Percentiles rank a stretch among this genome's conserved stretches.
Evolutionary conservation across 2,888 invertebrate genomes (phyloP).

Genomic region (Netelia melanura): DNA sequence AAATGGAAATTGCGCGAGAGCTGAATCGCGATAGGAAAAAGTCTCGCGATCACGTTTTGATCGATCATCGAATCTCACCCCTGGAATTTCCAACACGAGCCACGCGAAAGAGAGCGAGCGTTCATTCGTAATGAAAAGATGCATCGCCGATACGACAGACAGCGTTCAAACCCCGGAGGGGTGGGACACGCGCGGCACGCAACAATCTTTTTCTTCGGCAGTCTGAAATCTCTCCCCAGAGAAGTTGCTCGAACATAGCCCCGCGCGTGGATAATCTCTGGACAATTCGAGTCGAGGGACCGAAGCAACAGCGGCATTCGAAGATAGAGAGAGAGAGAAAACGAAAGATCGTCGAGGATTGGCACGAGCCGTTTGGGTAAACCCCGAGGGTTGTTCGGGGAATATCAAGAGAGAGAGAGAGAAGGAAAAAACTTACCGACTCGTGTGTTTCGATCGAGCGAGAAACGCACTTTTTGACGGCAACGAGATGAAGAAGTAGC

Average conservation of each 20-base stretch:
- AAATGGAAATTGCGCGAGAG: not conserved
- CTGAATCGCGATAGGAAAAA: not conserved
- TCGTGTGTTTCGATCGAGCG: conserved; percentile 44
- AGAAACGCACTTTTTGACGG: conserved; percentile 13
- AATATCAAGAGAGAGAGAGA: conserved; percentile 51
- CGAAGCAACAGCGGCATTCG: not conserved
- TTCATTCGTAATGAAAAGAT: conserved; percentile 27
- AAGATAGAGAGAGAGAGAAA: conserved; percentile 28
- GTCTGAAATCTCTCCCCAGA: conserved; percentile 4
- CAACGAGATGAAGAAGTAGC: conserved; percentile 39
- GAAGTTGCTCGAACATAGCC: conserved; percentile 44
- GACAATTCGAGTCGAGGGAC: conserved; percentile 18
- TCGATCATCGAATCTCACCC: not conserved
- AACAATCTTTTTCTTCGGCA: conserved; percentile 26
- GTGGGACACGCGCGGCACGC: conserved; percentile 8
- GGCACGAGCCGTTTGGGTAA: conserved; percentile 61
- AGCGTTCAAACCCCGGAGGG: not conserved
- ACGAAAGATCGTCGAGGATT: conserved; percentile 11
- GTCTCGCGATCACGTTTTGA: not conserved
- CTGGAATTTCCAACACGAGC: not conserved
- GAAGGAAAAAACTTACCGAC: conserved; percentile 35
- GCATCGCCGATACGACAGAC: not conserved
- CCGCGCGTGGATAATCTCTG: conserved; percentile 52
- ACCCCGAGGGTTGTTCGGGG: conserved; percentile 37
- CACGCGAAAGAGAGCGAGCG: not conserved